A percentile compares a stretch with the other conserved stretches of the same genome.
These are phyloP conservation scores for Pao palembangensis DNA, from an alignment of 2,113 vertebrate genomes.

Conservation along the genomic window DNA sequence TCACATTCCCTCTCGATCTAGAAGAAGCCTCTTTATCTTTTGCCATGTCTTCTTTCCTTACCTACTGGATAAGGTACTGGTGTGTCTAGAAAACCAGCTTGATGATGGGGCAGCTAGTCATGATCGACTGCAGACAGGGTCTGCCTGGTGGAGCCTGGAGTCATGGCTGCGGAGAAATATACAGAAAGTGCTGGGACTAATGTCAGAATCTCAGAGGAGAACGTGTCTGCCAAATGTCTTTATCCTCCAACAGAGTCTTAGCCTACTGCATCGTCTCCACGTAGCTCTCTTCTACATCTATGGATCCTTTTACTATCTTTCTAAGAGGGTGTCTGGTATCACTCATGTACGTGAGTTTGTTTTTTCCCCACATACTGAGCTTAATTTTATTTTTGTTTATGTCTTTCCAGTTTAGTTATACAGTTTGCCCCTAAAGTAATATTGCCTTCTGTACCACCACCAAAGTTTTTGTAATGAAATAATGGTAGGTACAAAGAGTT, in stretches of 20 bases:
- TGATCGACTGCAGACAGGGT: not conserved
- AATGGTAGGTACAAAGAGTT: too few relatives aligned
- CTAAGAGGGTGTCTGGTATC: constrained; percentile 83
- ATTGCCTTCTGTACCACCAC: too few relatives aligned
- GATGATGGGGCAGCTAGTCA: constrained; percentile 56
- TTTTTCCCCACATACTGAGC: not conserved
- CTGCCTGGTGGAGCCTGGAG: constrained; percentile 34
- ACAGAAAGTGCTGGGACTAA: constrained; percentile 38
- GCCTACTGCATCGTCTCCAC: constrained; percentile 81
- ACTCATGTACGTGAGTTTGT: constrained; percentile 78
- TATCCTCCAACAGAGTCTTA: constrained; percentile 71
- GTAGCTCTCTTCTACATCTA: constrained; percentile 86
- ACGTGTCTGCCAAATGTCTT: constrained; percentile 49
- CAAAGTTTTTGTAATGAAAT: not conserved
- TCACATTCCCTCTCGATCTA: constrained; percentile 76
- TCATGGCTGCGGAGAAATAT: constrained; percentile 67
- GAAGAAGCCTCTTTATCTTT: constrained; percentile 70
- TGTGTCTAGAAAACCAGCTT: constrained; percentile 84
- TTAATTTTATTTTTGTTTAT: not conserved
- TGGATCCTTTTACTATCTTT: constrained; percentile 85
- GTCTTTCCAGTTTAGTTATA: not conserved
- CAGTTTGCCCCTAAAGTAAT: too few relatives aligned
- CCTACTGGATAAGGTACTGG: constrained; percentile 81
- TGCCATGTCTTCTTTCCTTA: constrained; percentile 82
- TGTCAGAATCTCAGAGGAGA: constrained; percentile 79